Base-by-base conservation (phyloP, 1,140 invertebrate genomes). In the Caenorhabditis latens region DNA sequence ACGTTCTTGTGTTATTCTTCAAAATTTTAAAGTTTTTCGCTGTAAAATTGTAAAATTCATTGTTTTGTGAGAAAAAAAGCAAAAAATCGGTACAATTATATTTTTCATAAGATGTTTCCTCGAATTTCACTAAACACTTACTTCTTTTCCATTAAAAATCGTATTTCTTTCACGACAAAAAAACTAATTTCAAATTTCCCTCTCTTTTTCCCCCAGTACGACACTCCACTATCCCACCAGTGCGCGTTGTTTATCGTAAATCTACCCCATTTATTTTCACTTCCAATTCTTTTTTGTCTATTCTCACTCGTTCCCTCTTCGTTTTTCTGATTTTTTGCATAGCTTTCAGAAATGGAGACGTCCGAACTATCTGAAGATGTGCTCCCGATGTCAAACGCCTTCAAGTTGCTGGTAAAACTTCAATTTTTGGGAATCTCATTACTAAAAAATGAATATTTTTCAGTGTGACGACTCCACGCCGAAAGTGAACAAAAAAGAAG, bases 271-370 rank as follows among this genome's bases (percentile, higher is more conserved):
- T 19, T 58, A 16, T 19, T 58, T 58, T 58, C n/a, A 6, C n/a
- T 58, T n/a, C 55, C 19, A 14, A 58, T 19, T 0, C n/a, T 1
- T 19, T 58, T 58, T 19, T 32, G 32, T 32, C 32, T 32, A 0
- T 32, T 32, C 2, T 32, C 32, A 32, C 32, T n/a, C n/a, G n/a
- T 32, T 63, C 32, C 7, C 2, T 32, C 21, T 1, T 7, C 2
- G 6, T 63, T 63, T 21, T 19, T 2, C 57, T 2, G 13, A 19
- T 63, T 63, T n/a, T 24, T 63, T 14, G 4, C 1, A 24, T 63
- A n/a, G 7, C 9, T 63, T 63, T 63, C 71, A 79, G 71, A 79
- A 11, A 79, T 79, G 71, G 71, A 79, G 21, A 79, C 71, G 6
- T 21, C 24, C 71, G 61, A 63, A 24, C 61, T 63, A 4, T 11